phyloP scores from a whole-genome alignment of 2,797 vertebrate genomes.

The Pristis pectinata region DNA sequence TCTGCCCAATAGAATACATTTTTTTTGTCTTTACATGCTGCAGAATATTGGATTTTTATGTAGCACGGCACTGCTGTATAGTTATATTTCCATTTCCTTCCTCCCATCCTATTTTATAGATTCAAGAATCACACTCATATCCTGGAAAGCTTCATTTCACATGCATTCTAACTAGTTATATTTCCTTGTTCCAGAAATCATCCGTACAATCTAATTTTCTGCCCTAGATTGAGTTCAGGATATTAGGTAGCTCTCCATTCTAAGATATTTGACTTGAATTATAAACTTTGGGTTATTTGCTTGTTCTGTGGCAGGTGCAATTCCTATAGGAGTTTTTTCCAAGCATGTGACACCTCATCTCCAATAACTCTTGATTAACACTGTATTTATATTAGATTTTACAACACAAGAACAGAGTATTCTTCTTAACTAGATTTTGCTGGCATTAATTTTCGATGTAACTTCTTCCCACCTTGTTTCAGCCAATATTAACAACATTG shows the following conservation, averaged over 20 bases:
- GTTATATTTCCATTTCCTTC: too few relatives aligned
- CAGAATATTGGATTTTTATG: background rate
- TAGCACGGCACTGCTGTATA: too few relatives aligned
- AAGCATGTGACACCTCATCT: background rate
- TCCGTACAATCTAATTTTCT: background rate
- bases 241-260: background rate
- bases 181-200: background rate
- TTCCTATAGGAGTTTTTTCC: background rate
- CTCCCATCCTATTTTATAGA: too few relatives aligned
- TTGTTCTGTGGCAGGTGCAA: background rate
- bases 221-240: background rate
- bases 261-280: background rate
- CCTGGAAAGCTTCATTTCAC: too few relatives aligned
- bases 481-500: background rate
- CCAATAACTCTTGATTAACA: background rate
- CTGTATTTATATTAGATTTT: background rate
- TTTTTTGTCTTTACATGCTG: background rate
- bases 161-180: background rate
- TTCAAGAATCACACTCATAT: too few relatives aligned
- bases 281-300: background rate
- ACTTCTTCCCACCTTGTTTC: background rate
- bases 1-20: background rate
- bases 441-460: background rate
- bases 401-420: background rate
- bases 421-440: background rate